Evolutionary conservation across 2,113 vertebrate species (phyloP).

Genomic region (Coracopsis vasa): DNA sequence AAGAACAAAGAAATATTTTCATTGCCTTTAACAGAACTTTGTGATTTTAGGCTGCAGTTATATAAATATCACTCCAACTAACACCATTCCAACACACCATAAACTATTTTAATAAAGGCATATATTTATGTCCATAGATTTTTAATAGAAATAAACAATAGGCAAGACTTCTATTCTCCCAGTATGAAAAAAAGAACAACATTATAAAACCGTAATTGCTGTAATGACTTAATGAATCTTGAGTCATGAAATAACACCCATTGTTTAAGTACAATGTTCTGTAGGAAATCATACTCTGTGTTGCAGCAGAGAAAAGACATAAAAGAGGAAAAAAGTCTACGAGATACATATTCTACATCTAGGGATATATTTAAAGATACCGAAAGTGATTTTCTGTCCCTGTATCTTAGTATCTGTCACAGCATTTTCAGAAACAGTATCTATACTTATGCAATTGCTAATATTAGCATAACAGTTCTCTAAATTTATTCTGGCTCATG

Average conservation of each 20-base stretch:
- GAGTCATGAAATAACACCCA: not conserved
- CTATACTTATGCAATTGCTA: not conserved
- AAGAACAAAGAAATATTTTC: not conserved
- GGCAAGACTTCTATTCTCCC: not conserved
- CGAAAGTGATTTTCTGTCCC: not conserved
- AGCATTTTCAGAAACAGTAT: not conserved
- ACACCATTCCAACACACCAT: not conserved
- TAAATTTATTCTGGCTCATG: not conserved
- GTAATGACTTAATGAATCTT: not conserved
- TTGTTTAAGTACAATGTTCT: not conserved
- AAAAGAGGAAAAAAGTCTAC: not conserved
- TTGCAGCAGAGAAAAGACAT: not conserved
- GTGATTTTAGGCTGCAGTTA: not conserved
- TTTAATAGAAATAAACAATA: not conserved
- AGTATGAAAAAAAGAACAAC: not conserved
- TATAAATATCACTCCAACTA: not conserved
- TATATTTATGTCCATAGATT: not conserved
- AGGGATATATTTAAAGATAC: not conserved
- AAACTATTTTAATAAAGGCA: not conserved
- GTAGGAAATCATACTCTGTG: not conserved
- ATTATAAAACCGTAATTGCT: not conserved
- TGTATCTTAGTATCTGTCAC: not conserved
- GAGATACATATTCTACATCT: not conserved
- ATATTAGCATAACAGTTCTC: not conserved
- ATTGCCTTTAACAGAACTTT: slow-evolving; percentile 17